Conservation (phyloP, 2,113 vertebrate genomes). For the Macaca nemestrina region DNA sequence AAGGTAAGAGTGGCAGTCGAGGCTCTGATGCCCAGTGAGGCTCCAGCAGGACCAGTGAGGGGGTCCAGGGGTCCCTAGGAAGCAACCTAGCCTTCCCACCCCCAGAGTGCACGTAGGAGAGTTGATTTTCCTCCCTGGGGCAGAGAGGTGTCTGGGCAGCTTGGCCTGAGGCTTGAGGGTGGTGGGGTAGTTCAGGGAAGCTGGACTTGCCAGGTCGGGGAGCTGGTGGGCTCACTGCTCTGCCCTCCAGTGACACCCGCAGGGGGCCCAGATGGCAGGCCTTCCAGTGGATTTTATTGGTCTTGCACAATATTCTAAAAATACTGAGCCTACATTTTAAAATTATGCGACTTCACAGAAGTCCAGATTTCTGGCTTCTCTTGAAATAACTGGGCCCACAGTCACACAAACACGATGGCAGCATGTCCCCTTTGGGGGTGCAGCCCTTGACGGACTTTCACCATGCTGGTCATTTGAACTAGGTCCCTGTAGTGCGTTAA, state of each 20-base stretch:
- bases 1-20: not conserved
- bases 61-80: not conserved
- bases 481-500: not conserved
- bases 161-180: not conserved
- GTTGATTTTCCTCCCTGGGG: not conserved
- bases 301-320: constrained; percentile 19
- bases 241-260: not conserved
- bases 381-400: not conserved
- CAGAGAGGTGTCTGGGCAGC: not conserved
- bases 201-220: not conserved
- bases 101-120: too few relatives aligned
- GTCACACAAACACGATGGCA: not conserved
- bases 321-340: not conserved
- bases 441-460: accelerated
- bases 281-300: not conserved
- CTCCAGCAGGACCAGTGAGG: accelerated
- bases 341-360: not conserved
- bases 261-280: not conserved
- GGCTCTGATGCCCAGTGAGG: not conserved
- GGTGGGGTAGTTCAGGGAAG: not conserved
- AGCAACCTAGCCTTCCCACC: not conserved
- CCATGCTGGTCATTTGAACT: not conserved
- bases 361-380: not conserved
- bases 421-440: accelerated
- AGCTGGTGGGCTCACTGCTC: not conserved